phyloP scores from a whole-genome alignment of 2,888 invertebrate species.

The Mesorhabditis sp. region DNA sequence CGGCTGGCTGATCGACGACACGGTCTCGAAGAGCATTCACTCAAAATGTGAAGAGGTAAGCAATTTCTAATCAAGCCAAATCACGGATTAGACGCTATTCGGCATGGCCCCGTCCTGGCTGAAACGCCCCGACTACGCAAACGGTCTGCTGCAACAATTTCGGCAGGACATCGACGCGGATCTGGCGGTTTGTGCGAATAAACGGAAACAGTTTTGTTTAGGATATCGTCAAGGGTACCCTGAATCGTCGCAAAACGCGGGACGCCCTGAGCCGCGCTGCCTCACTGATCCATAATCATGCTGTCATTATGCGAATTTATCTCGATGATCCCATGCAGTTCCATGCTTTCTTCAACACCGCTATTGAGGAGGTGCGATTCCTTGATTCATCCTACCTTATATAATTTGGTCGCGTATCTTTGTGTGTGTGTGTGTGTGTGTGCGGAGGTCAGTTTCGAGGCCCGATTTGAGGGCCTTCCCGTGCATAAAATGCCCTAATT shows the following conservation, averaged over 20 bases:
- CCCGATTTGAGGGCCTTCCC: too few species aligned
- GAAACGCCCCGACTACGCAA: background rate
- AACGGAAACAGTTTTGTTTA: background rate
- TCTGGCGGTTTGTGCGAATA: background rate
- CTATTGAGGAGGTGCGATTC: background rate
- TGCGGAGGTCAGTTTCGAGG: too few species aligned
- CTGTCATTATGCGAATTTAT: conserved; percentile 4
- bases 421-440: too few species aligned
- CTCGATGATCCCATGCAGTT: background rate
- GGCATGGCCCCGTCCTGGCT: background rate
- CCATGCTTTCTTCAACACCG: background rate
- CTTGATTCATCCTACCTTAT: too few species aligned
- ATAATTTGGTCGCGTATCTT: too few species aligned
- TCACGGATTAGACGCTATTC: background rate
- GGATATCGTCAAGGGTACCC: background rate
- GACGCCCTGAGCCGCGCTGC: background rate
- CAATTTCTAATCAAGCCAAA: background rate
- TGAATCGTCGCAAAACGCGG: background rate
- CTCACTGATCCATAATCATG: background rate
- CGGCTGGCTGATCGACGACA: conserved; percentile 1
- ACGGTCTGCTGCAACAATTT: background rate
- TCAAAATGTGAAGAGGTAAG: background rate
- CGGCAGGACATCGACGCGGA: background rate
- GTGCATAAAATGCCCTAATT: too few species aligned
- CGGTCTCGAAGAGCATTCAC: conserved; percentile 1